Percentiles rank a stretch among this genome's conserved stretches.
Conservation (phyloP, 2,888 invertebrate species). For the Pelosia muscerda region DNA sequence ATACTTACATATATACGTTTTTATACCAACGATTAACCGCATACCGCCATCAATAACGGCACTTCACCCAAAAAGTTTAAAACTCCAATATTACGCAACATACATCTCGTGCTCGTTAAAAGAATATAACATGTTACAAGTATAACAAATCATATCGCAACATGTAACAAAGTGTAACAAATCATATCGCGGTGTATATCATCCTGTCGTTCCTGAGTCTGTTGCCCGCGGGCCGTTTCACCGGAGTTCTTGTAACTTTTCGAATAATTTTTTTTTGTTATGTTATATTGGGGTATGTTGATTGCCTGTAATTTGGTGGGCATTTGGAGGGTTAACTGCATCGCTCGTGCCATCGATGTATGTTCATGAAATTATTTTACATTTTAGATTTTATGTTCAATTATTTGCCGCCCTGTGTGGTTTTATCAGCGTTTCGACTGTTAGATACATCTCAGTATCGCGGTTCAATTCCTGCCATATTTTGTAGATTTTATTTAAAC, state of each 20-base stretch:
- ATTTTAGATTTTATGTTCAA: not conserved
- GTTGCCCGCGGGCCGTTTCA: conserved; percentile 46
- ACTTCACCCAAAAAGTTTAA: conserved; percentile 3
- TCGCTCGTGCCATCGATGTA: conserved; percentile 21
- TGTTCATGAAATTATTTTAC: not conserved
- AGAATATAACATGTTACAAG: conserved; percentile 51
- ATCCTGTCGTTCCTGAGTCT: conserved; percentile 56
- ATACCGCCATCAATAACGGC: conserved; percentile 11
- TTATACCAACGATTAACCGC: not conserved
- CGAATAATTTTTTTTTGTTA: conserved; percentile 44
- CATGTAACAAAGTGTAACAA: conserved; percentile 65
- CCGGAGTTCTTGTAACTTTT: conserved; percentile 45
- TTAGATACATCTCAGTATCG: too few relatives aligned
- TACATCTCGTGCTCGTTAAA: conserved; percentile 43
- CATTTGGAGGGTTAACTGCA: conserved; percentile 29
- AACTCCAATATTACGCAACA: conserved; percentile 42
- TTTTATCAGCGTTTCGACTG: not conserved
- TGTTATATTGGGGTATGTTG: conserved; percentile 43
- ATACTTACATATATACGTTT: not conserved
- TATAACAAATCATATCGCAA: conserved; percentile 61
- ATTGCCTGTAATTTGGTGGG: conserved; percentile 51
- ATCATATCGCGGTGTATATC: conserved; percentile 60
- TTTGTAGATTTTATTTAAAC: too few relatives aligned
- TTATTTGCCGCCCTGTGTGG: not conserved
- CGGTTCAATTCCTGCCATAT: too few relatives aligned